Conservation (phyloP, 2,113 vertebrate genomes). For the Cnemophilus loriae region DNA sequence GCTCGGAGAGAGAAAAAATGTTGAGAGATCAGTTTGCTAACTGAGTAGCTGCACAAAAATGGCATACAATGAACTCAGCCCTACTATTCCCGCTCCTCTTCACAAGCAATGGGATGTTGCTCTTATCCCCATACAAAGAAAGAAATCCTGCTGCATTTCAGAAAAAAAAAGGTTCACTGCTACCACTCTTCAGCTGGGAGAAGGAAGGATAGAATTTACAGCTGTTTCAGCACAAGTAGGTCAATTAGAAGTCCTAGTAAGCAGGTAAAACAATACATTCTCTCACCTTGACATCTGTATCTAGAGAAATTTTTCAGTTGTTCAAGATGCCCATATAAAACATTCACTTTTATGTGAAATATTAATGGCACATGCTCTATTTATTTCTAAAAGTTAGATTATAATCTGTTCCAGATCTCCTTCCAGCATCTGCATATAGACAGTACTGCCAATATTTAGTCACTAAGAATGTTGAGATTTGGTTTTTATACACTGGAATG, state of each 20-base stretch:
- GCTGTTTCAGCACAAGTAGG: neutral
- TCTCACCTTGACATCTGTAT: neutral
- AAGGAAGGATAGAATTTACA: neutral
- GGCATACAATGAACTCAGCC: neutral
- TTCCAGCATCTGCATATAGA: slow-evolving; percentile 7
- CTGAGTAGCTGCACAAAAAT: neutral
- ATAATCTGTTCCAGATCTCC: slow-evolving; percentile 53
- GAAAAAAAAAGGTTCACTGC: neutral
- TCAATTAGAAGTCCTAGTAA: neutral
- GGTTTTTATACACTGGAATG: slow-evolving; percentile 45
- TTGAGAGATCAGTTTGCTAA: neutral
- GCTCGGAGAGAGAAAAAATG: neutral
- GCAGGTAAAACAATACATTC: neutral
- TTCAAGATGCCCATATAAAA: neutral
- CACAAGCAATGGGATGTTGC: neutral
- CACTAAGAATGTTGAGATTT: slow-evolving; percentile 46
- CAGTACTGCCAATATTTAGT: slow-evolving; percentile 49
- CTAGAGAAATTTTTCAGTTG: neutral
- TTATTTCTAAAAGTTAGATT: slow-evolving; percentile 35
- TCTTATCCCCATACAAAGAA: neutral
- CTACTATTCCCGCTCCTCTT: neutral
- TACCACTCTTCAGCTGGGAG: neutral
- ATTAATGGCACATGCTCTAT: slow-evolving; percentile 41
- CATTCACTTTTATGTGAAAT: neutral
- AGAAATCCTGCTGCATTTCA: neutral